phyloP scores from a whole-genome alignment of 2,113 vertebrate genomes.

The Microtus montanus region DNA sequence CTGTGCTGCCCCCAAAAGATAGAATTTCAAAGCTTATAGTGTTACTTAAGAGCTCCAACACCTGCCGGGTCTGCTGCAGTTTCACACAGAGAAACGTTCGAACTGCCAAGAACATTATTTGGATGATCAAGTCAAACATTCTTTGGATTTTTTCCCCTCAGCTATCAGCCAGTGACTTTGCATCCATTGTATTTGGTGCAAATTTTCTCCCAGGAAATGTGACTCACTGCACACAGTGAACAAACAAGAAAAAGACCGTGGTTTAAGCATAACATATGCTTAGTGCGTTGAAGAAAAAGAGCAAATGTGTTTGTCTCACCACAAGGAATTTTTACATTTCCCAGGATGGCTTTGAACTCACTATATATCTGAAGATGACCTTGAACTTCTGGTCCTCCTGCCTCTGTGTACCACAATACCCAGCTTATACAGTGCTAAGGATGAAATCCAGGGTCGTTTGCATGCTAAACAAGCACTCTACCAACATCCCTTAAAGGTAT shows the following conservation, averaged over 20 bases:
- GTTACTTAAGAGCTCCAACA: not conserved
- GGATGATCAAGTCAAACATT: conserved; percentile 8
- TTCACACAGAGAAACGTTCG: not conserved
- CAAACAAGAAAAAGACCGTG: not conserved
- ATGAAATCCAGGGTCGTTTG: not conserved
- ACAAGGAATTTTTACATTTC: not conserved
- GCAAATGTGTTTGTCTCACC: not conserved
- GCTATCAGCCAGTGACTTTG: not conserved
- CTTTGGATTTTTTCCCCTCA: not conserved
- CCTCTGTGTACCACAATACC: not conserved
- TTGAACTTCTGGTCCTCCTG: not conserved
- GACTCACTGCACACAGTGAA: conserved; percentile 5
- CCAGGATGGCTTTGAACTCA: not conserved
- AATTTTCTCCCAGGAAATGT: not conserved
- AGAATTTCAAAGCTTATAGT: conserved; percentile 39
- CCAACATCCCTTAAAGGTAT: not conserved
- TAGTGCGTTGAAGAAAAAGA: not conserved
- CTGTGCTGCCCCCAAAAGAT: conserved; percentile 26
- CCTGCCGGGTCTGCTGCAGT: not conserved
- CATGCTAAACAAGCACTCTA: not conserved
- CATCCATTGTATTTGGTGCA: not conserved
- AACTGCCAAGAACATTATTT: conserved; percentile 20
- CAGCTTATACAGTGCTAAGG: not conserved
- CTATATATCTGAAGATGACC: not conserved
- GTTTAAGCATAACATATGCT: conserved; percentile 24